Evolutionary conservation across 2,888 invertebrate species (phyloP).

Genomic region (Troglohyphantes excavatus): DNA sequence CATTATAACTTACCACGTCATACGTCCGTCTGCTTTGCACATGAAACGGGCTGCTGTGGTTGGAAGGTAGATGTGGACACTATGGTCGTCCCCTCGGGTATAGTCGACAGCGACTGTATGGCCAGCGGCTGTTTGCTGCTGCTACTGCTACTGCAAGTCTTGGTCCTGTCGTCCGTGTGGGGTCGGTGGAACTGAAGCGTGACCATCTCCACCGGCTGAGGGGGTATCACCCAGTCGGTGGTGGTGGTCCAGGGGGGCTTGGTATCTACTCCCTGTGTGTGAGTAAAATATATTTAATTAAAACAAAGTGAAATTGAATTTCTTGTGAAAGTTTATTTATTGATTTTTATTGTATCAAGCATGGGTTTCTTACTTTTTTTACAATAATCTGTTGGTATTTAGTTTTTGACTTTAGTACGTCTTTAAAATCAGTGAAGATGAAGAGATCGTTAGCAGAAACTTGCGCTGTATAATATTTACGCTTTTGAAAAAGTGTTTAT

Average conservation of each 20-base stretch:
- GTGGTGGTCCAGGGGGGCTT: constrained; percentile 68
- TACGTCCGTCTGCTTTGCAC: constrained; percentile 69
- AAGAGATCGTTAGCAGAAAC: too few species aligned
- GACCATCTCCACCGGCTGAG: constrained; percentile 72
- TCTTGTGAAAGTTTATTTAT: too few species aligned
- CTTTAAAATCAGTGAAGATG: too few species aligned
- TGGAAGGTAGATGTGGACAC: constrained; percentile 42
- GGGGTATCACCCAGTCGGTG: constrained; percentile 69
- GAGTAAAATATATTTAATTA: too few species aligned
- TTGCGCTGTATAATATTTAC: too few species aligned
- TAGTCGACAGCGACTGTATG: constrained; percentile 40
- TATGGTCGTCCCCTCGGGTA: constrained; percentile 22
- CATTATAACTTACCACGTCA: constrained; percentile 71
- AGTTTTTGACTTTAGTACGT: too few species aligned
- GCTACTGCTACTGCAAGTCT: not conserved
- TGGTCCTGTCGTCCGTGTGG: not conserved
- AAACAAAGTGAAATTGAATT: too few species aligned
- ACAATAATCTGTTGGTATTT: too few species aligned
- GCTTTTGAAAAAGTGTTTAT: too few species aligned
- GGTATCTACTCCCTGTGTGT: constrained; percentile 33
- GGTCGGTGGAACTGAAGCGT: constrained; percentile 66
- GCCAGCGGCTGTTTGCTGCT: constrained; percentile 37
- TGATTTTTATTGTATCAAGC: too few species aligned
- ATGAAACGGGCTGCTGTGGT: not conserved
- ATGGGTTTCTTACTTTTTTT: too few species aligned